Percentiles rank a stretch among this genome's conserved stretches.
Evolutionary conservation across 2,113 vertebrate species (phyloP).

Genomic region (Ophiodon elongatus): DNA sequence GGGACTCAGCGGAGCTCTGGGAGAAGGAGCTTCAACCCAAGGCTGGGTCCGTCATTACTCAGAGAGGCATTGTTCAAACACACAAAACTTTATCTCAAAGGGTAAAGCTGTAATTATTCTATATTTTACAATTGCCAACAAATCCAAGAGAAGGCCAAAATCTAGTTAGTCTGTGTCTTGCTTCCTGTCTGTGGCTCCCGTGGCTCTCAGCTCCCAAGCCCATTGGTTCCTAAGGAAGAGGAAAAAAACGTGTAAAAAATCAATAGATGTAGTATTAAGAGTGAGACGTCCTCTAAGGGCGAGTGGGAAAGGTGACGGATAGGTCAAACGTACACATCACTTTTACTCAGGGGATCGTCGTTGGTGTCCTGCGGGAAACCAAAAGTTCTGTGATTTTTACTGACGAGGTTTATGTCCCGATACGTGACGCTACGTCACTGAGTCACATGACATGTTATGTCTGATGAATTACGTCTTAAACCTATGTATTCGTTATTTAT

Average conservation of each 20-base stretch:
- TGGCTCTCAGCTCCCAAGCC: background rate
- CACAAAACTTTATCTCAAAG: background rate
- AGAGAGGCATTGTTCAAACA: background rate
- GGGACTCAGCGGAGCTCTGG: constrained; percentile 20
- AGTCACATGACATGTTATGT: too few relatives aligned
- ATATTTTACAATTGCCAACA: background rate
- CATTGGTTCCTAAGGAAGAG: background rate
- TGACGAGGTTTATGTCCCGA: too few relatives aligned
- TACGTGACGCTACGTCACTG: too few relatives aligned
- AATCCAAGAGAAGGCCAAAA: background rate
- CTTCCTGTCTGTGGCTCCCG: background rate
- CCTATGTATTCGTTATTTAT: too few relatives aligned
- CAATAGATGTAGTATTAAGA: background rate
- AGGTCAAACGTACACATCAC: too few relatives aligned
- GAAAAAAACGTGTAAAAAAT: background rate
- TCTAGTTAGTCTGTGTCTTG: background rate
- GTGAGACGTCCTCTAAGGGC: too few relatives aligned
- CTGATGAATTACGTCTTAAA: too few relatives aligned
- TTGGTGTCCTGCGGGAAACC: too few relatives aligned
- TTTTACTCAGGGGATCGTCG: too few relatives aligned
- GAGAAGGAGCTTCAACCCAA: constrained; percentile 1
- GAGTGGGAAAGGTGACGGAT: too few relatives aligned
- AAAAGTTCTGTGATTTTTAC: too few relatives aligned
- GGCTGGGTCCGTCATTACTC: background rate
- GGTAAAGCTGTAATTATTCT: background rate